A percentile compares a stretch with the other conserved stretches of the same genome.
Evolutionary conservation across 2,888 invertebrate species (phyloP).

Genomic region (Ditula angustiorana): DNA sequence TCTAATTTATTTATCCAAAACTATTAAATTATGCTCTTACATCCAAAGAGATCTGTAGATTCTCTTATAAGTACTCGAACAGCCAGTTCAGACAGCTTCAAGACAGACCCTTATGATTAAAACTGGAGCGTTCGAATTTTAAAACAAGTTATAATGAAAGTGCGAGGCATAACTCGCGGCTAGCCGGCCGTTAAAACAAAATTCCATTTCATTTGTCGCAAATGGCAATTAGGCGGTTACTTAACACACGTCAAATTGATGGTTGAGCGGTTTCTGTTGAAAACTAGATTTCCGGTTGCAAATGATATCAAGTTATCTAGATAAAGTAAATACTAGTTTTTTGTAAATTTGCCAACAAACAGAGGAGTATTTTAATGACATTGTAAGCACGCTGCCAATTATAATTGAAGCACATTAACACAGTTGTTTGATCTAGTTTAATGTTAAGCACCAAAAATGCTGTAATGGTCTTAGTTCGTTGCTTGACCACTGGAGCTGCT

Average conservation of each 20-base stretch:
- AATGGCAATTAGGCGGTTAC: constrained; percentile 51
- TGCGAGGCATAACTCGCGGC: constrained; percentile 57
- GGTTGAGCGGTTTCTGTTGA: constrained; percentile 36
- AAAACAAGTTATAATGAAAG: constrained; percentile 74
- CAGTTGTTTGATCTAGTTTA: constrained; percentile 1
- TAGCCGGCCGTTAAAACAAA: constrained; percentile 54
- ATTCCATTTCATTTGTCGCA: constrained; percentile 61
- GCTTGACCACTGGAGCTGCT: background rate
- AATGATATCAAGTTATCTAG: constrained; percentile 13
- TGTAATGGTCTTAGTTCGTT: background rate
- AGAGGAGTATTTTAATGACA: background rate
- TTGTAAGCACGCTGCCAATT: background rate
- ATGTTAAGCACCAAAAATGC: background rate
- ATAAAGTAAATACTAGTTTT: background rate
- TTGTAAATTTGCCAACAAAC: too few relatives aligned
- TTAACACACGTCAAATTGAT: constrained; percentile 42
- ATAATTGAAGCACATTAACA: background rate
- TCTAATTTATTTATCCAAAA: too few relatives aligned
- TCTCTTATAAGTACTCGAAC: too few relatives aligned
- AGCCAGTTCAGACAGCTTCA: too few relatives aligned
- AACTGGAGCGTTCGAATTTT: constrained; percentile 50
- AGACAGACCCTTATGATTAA: constrained; percentile 43
- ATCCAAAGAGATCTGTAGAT: too few relatives aligned
- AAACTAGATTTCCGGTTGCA: constrained; percentile 15
- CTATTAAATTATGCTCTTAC: too few relatives aligned